These are phyloP conservation scores for Rousettus madagascariensis DNA, from an alignment of 2,797 vertebrate species.

Conservation along the genomic window DNA sequence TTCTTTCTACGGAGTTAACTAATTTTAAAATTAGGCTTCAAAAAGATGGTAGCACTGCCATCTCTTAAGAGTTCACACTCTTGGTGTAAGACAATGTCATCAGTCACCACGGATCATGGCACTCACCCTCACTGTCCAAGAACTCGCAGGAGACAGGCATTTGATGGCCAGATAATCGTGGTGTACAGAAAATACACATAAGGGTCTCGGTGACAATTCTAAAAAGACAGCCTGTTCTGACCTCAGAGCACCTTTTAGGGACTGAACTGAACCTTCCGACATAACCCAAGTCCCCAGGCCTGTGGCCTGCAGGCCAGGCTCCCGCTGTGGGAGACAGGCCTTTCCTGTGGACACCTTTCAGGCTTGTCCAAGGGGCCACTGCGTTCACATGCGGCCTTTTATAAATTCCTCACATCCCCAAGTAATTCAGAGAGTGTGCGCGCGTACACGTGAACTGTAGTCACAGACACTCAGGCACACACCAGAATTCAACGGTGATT, in stretches of 20 bases:
- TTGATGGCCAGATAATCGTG: not conserved
- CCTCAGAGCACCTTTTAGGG: not conserved
- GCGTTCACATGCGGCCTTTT: not conserved
- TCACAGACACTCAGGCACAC: not conserved
- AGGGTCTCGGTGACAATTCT: not conserved
- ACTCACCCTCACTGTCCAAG: not conserved
- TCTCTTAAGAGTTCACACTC: not conserved
- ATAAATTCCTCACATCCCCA: not conserved
- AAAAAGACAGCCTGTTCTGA: not conserved
- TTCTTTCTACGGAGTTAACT: not conserved
- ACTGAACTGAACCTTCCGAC: not conserved
- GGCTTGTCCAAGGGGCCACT: not conserved
- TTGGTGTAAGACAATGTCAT: not conserved
- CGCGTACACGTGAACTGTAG: fast-evolving
- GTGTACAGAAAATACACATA: fast-evolving
- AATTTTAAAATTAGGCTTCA: not conserved
- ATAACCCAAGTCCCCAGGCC: not conserved
- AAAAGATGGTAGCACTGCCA: not conserved
- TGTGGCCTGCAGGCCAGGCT: not conserved
- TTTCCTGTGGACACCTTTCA: fast-evolving
- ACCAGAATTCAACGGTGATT: not conserved
- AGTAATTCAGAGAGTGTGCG: not conserved
- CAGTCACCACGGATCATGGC: fast-evolving
- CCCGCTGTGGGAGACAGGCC: not conserved
- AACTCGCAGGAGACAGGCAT: not conserved